Evolutionary conservation across 2,888 invertebrate genomes (phyloP).

Genomic region (Caprella mutica): DNA sequence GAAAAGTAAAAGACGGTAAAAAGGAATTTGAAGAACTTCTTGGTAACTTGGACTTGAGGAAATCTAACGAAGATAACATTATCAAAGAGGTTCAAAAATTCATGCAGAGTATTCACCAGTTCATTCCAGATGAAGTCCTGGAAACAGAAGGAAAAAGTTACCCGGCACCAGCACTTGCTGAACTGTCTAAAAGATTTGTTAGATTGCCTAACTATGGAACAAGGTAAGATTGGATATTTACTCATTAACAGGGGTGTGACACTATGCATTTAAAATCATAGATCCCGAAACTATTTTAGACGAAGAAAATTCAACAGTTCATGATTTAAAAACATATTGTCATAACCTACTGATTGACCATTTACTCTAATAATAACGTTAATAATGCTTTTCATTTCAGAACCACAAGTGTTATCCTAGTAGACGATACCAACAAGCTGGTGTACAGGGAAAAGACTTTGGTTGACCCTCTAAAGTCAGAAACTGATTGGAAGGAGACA

Average conservation of each 20-base stretch:
- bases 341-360: no score
- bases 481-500: conserved; percentile 6
- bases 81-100: conserved; percentile 12
- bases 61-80: conserved; percentile 9
- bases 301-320: no score
- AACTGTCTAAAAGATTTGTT: conserved; percentile 20
- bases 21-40: conserved; percentile 12
- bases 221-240: conserved; percentile 10
- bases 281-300: no score
- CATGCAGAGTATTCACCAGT: conserved; percentile 14
- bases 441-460: conserved; percentile 19
- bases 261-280: no score
- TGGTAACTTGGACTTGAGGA: conserved; percentile 9
- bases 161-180: conserved; percentile 2
- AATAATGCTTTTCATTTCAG: not conserved
- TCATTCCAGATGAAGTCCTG: conserved; percentile 23
- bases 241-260: no score
- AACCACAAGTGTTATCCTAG: conserved; percentile 19
- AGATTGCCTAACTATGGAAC: conserved; percentile 15
- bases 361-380: not conserved
- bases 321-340: no score
- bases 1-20: conserved; percentile 21
- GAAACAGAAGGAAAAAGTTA: conserved; percentile 14
- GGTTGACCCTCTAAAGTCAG: conserved; percentile 13
- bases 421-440: conserved; percentile 10